Percentiles rank a stretch among this genome's conserved stretches.
Conservation (phyloP, 2,113 vertebrate species). For the Notothenia rossii region DNA sequence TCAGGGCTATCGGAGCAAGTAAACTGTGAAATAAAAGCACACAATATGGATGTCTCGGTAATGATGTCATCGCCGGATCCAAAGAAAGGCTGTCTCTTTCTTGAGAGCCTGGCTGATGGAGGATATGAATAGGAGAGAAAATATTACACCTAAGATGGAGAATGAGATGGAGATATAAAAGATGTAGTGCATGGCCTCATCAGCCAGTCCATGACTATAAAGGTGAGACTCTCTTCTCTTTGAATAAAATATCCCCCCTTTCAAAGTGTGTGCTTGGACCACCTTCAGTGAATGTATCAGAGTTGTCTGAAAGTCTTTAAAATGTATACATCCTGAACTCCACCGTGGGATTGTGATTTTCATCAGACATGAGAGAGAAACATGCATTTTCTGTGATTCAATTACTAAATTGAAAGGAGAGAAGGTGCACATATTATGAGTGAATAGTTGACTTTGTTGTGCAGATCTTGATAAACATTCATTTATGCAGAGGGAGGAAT, state of each 20-base stretch:
- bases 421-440: background rate
- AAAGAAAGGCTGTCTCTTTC: constrained; percentile 1
- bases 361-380: background rate
- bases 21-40: constrained; percentile 1
- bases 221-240: constrained; percentile 32
- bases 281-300: constrained; percentile 41
- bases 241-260: constrained; percentile 61
- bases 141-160: constrained; percentile 12
- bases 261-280: constrained; percentile 26
- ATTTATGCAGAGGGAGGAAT: background rate
- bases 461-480: background rate
- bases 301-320: constrained; percentile 23
- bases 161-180: constrained; percentile 51
- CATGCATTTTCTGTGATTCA: constrained; percentile 4
- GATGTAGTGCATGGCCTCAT: constrained; percentile 43
- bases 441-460: background rate
- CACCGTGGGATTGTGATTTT: constrained; percentile 7
- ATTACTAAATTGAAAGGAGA: background rate
- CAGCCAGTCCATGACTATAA: constrained; percentile 23
- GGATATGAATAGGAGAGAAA: constrained; percentile 43
- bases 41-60: background rate
- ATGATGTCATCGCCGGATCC: constrained; percentile 16
- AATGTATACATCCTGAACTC: constrained; percentile 9
- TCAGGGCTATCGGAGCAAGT: background rate
- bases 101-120: background rate